Base-by-base conservation (phyloP, 1,140 invertebrate genomes). In the Bombus confusus region DNA sequence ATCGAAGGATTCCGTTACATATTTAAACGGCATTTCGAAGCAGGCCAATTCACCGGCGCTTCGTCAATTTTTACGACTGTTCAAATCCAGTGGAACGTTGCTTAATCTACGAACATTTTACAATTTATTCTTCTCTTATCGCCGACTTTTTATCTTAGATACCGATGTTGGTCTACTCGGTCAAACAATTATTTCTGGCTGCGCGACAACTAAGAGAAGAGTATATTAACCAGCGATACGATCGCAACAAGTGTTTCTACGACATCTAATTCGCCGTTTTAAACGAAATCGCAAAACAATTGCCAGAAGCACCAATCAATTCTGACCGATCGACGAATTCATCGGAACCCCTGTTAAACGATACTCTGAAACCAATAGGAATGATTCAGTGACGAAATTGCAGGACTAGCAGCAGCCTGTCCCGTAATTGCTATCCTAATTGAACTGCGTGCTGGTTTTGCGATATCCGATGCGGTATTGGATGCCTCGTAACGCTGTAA, bases 391-490 rank as follows among this genome's bases (percentile, higher is more conserved):
- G 91, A 88, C 86, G 88, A 91, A 92, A 91, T 90, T 91, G 80
- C 90, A 85, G 88, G 90, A 88, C 91, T 86, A 89, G 83, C 80
- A 74, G 77, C 66, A 72, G 80, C 66, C 57, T 69, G 25, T 39
- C 43, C 76, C 87, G 86, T 91, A 92, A 93, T 93, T 91, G 86
- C 91, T 81, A 83, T 85, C 71, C 91, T 92, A 89, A 92, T 92
- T 92, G 90, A 93, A 92, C 52, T 34, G 68, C 13, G 57, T 52
- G 37, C 66, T 85, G 73, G 83, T 80, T 85, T 89, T 34, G 80
- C 52, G 52, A 62, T 74, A 80, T 59, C 39, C 52, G 80, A 72
- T 59, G 57, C 87, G 59, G 66, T 73, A 85, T 80, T 66, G 87
- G 87, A 80, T 77, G 75, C 87, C 87, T 85, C 80, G 78, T 85